A percentile compares a stretch with the other conserved stretches of the same genome.
phyloP scores from a whole-genome alignment of 1,140 invertebrate genomes.

The Pectinophora gossypiella region DNA sequence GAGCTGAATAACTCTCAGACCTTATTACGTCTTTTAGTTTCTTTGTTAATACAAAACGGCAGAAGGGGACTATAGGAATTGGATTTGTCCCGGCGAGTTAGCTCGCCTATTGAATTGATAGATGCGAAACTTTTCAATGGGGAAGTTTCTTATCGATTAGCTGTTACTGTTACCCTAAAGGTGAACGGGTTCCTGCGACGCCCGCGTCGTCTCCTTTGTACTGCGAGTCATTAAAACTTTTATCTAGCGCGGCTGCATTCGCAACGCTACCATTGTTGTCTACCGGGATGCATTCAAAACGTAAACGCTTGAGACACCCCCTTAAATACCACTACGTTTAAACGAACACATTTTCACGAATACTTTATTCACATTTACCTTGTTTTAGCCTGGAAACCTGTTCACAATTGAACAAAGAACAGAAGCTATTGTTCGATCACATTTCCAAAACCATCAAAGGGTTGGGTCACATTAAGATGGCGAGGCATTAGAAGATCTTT shows the following conservation, averaged over 20 bases:
- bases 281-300: conserved; percentile 17
- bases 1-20: too few relatives aligned
- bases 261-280: conserved; percentile 29
- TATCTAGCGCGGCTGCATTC: conserved; percentile 34
- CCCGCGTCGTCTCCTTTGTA: conserved; percentile 10
- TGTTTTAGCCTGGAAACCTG: too few relatives aligned
- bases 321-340: too few relatives aligned
- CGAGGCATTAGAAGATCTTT: neutral
- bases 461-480: neutral
- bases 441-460: neutral
- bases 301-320: too few relatives aligned
- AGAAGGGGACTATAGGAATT: too few relatives aligned
- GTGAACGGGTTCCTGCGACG: too few relatives aligned
- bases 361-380: too few relatives aligned
- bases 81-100: neutral
- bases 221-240: conserved; percentile 40
- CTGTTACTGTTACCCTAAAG: neutral
- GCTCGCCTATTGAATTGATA: conserved; percentile 12
- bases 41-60: too few relatives aligned
- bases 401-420: neutral
- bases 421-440: neutral
- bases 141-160: conserved; percentile 19
- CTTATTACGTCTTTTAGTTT: too few relatives aligned
- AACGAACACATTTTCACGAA: too few relatives aligned
- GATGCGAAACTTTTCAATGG: conserved; percentile 18